These are phyloP conservation scores for Tringa solitaria DNA, from an alignment of 2,113 vertebrate genomes.

Conservation along the genomic window DNA sequence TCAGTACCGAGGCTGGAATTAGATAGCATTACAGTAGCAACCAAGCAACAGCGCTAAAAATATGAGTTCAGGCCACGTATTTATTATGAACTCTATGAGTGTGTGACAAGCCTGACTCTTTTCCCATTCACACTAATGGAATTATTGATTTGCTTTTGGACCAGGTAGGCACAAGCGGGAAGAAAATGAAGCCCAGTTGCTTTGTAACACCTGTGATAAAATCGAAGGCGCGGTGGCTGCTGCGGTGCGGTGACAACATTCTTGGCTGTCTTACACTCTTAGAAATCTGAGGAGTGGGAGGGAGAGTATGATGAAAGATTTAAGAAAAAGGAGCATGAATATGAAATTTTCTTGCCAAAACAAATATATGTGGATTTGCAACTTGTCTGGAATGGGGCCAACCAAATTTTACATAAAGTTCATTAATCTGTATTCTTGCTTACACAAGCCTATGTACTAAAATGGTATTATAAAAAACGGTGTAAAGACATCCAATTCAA, in stretches of 20 bases:
- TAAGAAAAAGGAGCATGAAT: not conserved
- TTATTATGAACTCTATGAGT: not conserved
- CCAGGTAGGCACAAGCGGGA: not conserved
- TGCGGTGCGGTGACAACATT: fast-evolving
- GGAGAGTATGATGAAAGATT: not conserved
- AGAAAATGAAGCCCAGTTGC: not conserved
- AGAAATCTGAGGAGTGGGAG: not conserved
- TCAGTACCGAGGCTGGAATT: not conserved
- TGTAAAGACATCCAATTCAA: not conserved
- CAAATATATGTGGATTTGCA: not conserved
- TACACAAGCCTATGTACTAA: not conserved
- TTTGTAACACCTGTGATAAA: not conserved
- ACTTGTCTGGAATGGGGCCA: not conserved
- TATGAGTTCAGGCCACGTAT: not conserved
- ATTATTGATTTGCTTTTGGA: not conserved
- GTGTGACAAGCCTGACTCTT: not conserved
- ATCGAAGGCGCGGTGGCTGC: not conserved
- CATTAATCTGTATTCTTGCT: not conserved
- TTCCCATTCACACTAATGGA: not conserved
- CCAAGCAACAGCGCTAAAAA: not conserved
- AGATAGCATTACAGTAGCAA: not conserved
- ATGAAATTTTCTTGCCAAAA: not conserved
- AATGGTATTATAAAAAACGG: not conserved
- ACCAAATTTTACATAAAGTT: not conserved
- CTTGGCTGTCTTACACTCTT: not conserved